Evolutionary conservation across 2,888 invertebrate species (phyloP).

Genomic region (Eledona agricola): DNA sequence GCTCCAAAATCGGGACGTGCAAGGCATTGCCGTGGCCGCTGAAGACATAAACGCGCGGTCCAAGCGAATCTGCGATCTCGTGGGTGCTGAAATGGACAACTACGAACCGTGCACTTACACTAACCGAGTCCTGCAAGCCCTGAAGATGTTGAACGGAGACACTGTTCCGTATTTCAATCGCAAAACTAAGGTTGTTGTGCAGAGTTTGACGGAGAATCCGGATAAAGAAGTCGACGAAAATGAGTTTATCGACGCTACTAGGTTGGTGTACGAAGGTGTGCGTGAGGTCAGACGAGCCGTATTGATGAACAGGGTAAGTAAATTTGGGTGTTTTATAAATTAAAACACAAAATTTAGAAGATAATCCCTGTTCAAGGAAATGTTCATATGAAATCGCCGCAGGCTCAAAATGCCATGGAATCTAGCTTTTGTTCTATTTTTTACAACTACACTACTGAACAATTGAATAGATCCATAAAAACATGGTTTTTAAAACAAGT

Average conservation of each 20-base stretch:
- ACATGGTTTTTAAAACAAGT: too few species aligned
- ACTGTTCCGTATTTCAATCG: not conserved
- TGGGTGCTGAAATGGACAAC: constrained; percentile 98
- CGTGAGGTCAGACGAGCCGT: constrained; percentile 94
- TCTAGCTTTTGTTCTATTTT: too few species aligned
- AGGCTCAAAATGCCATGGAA: too few species aligned
- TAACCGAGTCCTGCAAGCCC: constrained; percentile 93
- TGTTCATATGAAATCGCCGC: too few species aligned
- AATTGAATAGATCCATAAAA: too few species aligned
- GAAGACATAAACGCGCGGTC: constrained; percentile 96
- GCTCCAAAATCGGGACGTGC: constrained; percentile 91
- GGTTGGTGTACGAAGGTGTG: constrained; percentile 94
- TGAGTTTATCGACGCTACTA: constrained; percentile 95
- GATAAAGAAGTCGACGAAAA: constrained; percentile 90
- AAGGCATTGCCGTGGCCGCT: constrained; percentile 84
- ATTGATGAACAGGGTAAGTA: constrained; percentile 88
- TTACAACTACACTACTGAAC: too few species aligned
- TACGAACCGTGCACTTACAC: constrained; percentile 97
- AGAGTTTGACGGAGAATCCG: constrained; percentile 63
- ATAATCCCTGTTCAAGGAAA: too few species aligned
- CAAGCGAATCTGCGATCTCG: constrained; percentile 83
- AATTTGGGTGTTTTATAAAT: too few species aligned
- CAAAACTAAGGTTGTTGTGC: constrained; percentile 6
- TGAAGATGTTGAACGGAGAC: constrained; percentile 88
- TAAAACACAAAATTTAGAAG: too few species aligned